Conservation (phyloP, 2,113 vertebrate genomes). For the Oryctolagus cuniculus region DNA sequence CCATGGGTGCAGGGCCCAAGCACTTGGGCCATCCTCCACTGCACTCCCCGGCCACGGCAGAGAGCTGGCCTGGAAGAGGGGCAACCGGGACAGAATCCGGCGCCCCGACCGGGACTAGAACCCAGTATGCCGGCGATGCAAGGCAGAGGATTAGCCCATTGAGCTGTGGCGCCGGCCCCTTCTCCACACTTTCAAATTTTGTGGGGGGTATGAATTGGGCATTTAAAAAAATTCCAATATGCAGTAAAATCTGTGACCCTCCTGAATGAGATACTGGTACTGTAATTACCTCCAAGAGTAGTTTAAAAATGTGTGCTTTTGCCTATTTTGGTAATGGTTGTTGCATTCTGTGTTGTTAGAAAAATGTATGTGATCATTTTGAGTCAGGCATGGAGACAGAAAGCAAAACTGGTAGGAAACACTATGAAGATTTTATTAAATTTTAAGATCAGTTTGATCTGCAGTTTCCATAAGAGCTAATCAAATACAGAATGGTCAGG, state of each 20-base stretch:
- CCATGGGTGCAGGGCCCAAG: too few species aligned
- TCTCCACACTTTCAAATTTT: neutral
- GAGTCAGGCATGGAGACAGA: neutral
- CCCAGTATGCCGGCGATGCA: too few species aligned
- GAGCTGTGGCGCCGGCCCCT: neutral
- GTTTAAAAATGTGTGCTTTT: neutral
- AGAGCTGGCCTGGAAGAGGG: too few species aligned
- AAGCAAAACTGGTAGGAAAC: neutral
- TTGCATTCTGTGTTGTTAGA: slow-evolving; percentile 29
- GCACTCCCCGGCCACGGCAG: too few species aligned
- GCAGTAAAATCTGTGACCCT: neutral
- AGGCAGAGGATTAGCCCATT: too few species aligned
- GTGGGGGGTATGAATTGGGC: neutral
- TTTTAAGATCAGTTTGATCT: slow-evolving; percentile 11
- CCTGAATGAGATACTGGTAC: neutral
- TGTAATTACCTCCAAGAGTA: neutral
- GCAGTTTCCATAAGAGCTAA: neutral
- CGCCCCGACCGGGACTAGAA: too few species aligned
- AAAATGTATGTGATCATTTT: slow-evolving; percentile 22
- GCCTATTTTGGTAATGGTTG: neutral
- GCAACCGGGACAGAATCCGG: too few species aligned
- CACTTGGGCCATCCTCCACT: too few species aligned
- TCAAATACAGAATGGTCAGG: slow-evolving; percentile 15
- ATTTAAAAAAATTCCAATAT: neutral
- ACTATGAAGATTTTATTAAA: slow-evolving; percentile 27